A percentile compares a stretch with the other conserved stretches of the same genome.
These are phyloP conservation scores for Bubo bubo DNA, from an alignment of 2,113 vertebrate species.

Conservation along the genomic window DNA sequence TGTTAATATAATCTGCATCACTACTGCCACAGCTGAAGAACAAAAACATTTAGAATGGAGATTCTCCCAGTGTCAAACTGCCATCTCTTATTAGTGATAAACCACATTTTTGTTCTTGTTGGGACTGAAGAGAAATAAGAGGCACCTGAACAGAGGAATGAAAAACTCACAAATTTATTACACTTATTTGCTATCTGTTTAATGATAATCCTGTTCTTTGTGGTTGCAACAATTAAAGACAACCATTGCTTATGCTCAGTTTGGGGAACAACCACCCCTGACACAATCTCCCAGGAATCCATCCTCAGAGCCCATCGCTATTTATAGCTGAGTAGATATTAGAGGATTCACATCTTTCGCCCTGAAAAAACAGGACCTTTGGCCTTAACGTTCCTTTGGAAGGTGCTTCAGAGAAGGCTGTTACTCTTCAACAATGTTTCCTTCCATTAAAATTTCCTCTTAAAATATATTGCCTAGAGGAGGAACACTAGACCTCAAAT, in stretches of 20 bases:
- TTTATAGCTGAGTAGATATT: slow-evolving; percentile 30
- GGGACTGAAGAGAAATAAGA: not conserved
- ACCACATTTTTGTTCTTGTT: not conserved
- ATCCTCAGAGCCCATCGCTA: not conserved
- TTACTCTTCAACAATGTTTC: slow-evolving; percentile 1
- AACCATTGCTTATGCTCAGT: not conserved
- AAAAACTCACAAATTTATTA: not conserved
- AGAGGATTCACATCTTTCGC: not conserved
- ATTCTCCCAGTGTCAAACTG: not conserved
- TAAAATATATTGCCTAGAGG: slow-evolving; percentile 32
- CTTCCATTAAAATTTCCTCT: slow-evolving; percentile 43
- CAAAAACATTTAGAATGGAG: not conserved
- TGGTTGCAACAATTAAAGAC: not conserved
- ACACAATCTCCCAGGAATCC: slow-evolving; percentile 14
- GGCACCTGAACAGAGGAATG: not conserved
- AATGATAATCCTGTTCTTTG: not conserved
- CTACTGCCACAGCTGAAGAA: not conserved
- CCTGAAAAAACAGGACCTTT: slow-evolving; percentile 9
- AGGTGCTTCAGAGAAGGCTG: not conserved
- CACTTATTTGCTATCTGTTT: not conserved
- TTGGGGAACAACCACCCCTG: not conserved
- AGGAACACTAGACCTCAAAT: slow-evolving; percentile 16
- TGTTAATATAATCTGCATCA: not conserved
- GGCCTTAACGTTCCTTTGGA: not conserved
- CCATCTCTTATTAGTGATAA: not conserved